These are phyloP conservation scores for Craniophora ligustri DNA, from an alignment of 2,888 invertebrate genomes.

Conservation along the genomic window DNA sequence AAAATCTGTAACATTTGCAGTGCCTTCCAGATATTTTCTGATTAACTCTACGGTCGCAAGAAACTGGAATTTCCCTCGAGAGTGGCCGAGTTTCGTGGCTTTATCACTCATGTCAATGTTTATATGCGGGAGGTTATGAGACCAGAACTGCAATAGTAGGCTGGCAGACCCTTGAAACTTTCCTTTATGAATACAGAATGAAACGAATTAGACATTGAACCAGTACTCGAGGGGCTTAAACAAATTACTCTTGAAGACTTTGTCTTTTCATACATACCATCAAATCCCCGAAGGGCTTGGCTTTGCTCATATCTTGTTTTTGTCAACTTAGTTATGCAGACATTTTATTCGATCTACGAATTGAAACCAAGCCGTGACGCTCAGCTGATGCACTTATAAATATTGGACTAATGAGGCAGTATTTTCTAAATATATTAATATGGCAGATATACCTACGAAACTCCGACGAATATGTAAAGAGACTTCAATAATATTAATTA, in stretches of 20 bases:
- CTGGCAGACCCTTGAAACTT: conserved; percentile 34
- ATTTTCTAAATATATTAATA: too few relatives aligned
- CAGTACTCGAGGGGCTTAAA: conserved; percentile 9
- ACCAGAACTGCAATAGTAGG: conserved; percentile 28
- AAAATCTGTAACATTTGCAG: conserved; percentile 40
- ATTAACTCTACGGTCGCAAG: conserved; percentile 65
- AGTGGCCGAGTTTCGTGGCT: conserved; percentile 61
- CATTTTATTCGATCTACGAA: too few relatives aligned
- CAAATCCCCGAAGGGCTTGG: too few relatives aligned
- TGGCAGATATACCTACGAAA: too few relatives aligned
- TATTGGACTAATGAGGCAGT: too few relatives aligned
- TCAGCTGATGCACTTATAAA: too few relatives aligned
- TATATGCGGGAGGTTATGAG: conserved; percentile 58
- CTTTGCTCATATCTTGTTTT: too few relatives aligned
- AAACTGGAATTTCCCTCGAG: conserved; percentile 72
- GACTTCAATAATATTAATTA: too few relatives aligned
- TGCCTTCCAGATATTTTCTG: conserved; percentile 61
- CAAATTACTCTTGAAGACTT: conserved; percentile 16
- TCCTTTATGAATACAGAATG: conserved; percentile 46
- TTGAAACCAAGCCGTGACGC: too few relatives aligned
- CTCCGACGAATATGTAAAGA: too few relatives aligned
- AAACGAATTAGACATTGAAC: conserved; percentile 29
- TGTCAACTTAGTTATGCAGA: too few relatives aligned
- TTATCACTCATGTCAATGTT: conserved; percentile 68
- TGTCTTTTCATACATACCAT: too few relatives aligned